phyloP scores from a whole-genome alignment of 1,140 invertebrate genomes.

The Melanaphis sacchari region DNA sequence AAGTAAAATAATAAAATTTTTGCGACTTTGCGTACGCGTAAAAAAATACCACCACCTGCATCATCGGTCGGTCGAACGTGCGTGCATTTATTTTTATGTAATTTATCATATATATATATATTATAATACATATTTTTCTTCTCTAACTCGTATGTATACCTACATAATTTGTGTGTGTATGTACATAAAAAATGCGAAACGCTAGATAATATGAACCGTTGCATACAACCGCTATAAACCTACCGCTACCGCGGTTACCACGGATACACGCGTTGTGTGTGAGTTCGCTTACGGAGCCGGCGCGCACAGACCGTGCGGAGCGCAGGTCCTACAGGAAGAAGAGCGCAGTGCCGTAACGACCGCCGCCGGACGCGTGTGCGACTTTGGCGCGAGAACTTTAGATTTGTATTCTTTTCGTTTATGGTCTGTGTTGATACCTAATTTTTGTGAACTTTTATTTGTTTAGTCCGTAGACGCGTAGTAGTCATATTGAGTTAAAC shows the following conservation, averaged over 20 bases:
- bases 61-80: not conserved
- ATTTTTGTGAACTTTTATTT: not conserved
- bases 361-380: constrained; percentile 43
- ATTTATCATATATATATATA: not conserved
- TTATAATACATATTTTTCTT: not conserved
- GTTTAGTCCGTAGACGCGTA: not conserved
- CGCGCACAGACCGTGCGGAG: not conserved
- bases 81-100: not conserved
- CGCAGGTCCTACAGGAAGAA: constrained; percentile 35
- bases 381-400: not conserved
- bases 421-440: not conserved
- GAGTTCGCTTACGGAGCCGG: not conserved
- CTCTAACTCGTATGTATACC: not conserved
- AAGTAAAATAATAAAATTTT: constrained; percentile 6
- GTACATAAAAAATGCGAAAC: not conserved
- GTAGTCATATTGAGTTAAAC: not conserved
- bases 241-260: constrained; percentile 39
- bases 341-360: constrained; percentile 52
- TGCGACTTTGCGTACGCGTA: not conserved
- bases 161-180: not conserved
- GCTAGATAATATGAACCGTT: not conserved
- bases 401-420: not conserved
- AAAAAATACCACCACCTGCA: not conserved
- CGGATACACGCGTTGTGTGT: constrained; percentile 45
- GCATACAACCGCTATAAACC: not conserved